Conservation (phyloP, 2,888 invertebrate species). For the Zonitis immaculata region DNA sequence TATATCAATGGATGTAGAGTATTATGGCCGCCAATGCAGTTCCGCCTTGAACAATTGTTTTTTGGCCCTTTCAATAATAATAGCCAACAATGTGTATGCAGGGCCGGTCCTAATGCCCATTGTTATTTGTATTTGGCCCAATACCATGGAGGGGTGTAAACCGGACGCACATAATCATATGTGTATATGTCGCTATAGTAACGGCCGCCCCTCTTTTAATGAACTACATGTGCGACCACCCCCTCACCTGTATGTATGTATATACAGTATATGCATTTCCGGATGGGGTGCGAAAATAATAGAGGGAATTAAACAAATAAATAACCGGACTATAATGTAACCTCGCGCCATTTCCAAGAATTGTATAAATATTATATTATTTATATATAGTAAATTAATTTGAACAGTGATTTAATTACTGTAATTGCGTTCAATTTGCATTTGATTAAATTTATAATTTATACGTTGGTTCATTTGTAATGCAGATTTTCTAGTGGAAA, state of each 20-base stretch:
- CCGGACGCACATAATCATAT: conserved; percentile 40
- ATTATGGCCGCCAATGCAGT: conserved; percentile 33
- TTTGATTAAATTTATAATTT: neutral
- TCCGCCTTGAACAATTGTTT: conserved; percentile 40
- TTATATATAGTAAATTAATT: conserved; percentile 4
- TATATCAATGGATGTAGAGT: conserved; percentile 15
- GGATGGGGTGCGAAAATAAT: too few relatives aligned
- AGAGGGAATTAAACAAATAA: too few relatives aligned
- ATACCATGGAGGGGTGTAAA: conserved; percentile 38
- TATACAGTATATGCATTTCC: conserved; percentile 25
- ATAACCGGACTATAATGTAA: too few relatives aligned
- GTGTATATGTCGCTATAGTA: conserved; percentile 35
- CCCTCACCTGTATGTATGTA: too few relatives aligned
- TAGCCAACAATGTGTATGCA: conserved; percentile 25
- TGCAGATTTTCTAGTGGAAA: neutral
- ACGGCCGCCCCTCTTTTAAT: conserved; percentile 39
- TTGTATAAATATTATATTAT: too few relatives aligned
- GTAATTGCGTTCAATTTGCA: conserved; percentile 2
- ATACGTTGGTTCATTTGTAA: neutral
- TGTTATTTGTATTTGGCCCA: conserved; percentile 34
- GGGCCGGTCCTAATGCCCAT: conserved; percentile 36
- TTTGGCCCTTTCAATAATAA: conserved; percentile 34
- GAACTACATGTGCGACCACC: conserved; percentile 27
- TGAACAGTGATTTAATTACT: neutral
- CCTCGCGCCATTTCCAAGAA: too few relatives aligned